Evolutionary conservation across 2,797 vertebrate genomes (phyloP).

Genomic region (Sebastes kiyomatsui): DNA sequence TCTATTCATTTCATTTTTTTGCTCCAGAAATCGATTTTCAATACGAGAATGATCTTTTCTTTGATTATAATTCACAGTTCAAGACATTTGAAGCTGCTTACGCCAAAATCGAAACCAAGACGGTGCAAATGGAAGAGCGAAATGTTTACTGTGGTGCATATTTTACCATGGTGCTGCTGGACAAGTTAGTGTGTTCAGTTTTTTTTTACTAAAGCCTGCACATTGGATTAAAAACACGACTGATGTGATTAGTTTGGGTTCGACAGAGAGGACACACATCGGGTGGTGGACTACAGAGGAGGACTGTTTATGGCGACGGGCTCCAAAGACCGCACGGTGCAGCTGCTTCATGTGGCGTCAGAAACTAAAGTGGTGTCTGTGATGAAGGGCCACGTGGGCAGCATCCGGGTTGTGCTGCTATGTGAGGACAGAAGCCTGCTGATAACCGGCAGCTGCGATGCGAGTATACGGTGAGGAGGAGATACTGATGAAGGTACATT

Average conservation of each 20-base stretch:
- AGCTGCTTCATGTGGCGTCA: constrained; percentile 68
- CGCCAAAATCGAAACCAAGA: constrained; percentile 75
- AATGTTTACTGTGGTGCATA: constrained; percentile 91
- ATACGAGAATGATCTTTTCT: not conserved
- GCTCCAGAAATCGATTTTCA: not conserved
- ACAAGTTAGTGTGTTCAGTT: constrained; percentile 54
- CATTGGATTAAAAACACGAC: not conserved
- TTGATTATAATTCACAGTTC: constrained; percentile 52
- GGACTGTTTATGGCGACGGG: constrained; percentile 80
- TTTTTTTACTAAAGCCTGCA: not conserved
- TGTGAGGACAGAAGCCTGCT: constrained; percentile 83
- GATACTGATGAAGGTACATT: not conserved
- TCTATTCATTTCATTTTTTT: not conserved
- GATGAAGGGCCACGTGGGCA: constrained; percentile 83
- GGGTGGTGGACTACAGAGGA: constrained; percentile 84
- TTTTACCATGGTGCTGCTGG: constrained; percentile 77
- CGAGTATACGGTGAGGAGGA: constrained; percentile 87
- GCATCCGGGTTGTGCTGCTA: constrained; percentile 79
- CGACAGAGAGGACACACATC: constrained; percentile 80
- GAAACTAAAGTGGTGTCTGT: constrained; percentile 43
- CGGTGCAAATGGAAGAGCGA: constrained; percentile 86
- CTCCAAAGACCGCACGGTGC: constrained; percentile 80
- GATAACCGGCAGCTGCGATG: constrained; percentile 83
- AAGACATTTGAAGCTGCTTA: constrained; percentile 75
- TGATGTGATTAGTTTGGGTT: not conserved